These are phyloP conservation scores for Aulostomus chinensis DNA, from an alignment of 2,797 vertebrate genomes.

Conservation along the genomic window DNA sequence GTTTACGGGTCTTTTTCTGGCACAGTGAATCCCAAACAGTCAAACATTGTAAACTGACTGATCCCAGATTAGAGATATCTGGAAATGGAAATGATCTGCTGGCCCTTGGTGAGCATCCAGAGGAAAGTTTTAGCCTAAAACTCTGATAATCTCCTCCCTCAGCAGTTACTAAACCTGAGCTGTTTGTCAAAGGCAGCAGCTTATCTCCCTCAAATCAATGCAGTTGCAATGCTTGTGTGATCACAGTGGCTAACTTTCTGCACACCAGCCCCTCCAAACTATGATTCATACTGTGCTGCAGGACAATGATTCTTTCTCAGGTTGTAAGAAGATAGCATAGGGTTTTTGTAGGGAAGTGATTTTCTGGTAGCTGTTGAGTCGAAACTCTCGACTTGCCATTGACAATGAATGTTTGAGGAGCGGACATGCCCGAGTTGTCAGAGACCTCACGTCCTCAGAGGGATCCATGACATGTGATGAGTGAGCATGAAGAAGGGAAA, in stretches of 20 bases:
- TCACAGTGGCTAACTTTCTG: conserved; percentile 50
- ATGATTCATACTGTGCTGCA: conserved; percentile 49
- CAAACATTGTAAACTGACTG: conserved; percentile 4
- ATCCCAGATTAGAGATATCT: neutral
- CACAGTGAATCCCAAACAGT: no score
- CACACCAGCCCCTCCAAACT: conserved; percentile 48
- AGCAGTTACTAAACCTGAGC: conserved; percentile 69
- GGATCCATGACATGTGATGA: conserved; percentile 69
- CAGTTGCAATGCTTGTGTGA: conserved; percentile 50
- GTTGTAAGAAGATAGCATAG: conserved; percentile 55
- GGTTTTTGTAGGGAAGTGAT: conserved; percentile 58
- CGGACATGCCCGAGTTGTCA: conserved; percentile 69
- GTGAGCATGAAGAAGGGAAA: conserved; percentile 68
- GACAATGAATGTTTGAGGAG: conserved; percentile 64
- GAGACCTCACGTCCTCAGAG: conserved; percentile 63
- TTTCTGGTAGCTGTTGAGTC: conserved; percentile 50
- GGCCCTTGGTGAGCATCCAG: conserved; percentile 72
- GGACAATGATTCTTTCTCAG: conserved; percentile 65
- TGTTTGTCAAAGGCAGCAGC: conserved; percentile 66
- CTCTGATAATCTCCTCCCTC: conserved; percentile 72
- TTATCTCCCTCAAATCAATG: conserved; percentile 59
- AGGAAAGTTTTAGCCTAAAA: conserved; percentile 71
- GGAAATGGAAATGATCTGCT: conserved; percentile 18
- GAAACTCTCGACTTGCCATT: conserved; percentile 55
- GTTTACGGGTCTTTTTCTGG: no score